Evolutionary conservation across 2,888 invertebrate genomes (phyloP), one percentile per base, ranked within the genome.

Genomic region (Augiades crinisus): DNA sequence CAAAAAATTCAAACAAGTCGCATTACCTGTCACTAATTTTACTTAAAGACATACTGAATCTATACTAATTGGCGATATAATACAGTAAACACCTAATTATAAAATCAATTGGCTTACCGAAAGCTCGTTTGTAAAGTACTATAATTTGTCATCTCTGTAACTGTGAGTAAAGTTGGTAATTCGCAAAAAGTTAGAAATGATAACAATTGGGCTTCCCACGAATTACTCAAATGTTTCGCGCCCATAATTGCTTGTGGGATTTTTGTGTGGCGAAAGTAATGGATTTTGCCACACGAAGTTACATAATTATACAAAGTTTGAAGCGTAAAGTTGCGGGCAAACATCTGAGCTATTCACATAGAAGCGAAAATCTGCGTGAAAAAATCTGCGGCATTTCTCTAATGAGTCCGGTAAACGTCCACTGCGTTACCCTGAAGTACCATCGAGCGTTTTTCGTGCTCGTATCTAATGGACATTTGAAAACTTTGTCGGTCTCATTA

Each of bases 361-460:
- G 34, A 50, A 13, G 21, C 49, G n/a, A 44, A 44, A 44, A 44
- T 37, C 37, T 51, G 50, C 44, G 50, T 37, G 46, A 36, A 44
- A 34, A 50, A 51, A 51, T 37, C 50, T 44, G 50, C 13, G 37
- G 36, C 44, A 17, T 51, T 49, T 34, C 37, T 51, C 44, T 51
- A 51, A 51, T 51, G 50, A 51, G 43, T 36, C 49, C 49, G 41
- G 49, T 34, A 12, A 49, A 27, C 49, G 34, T 41, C 34, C 34
- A 34, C 36, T 5, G 30, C 16, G 33, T 14, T 5, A 7, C 17
- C 13, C 27, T 50, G 19, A 43, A 43, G 43, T 19, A 12, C 47
- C 34, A 13, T 34, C 34, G 24, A 40, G 40, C 21, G 27, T 41
- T 33, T 8, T 8, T 12, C 2, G 30, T 24, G 13, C 17, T 41